Evolutionary conservation across 2,888 invertebrate genomes (phyloP), one percentile per base, ranked within the genome.

Genomic region (Thecophora atra): DNA sequence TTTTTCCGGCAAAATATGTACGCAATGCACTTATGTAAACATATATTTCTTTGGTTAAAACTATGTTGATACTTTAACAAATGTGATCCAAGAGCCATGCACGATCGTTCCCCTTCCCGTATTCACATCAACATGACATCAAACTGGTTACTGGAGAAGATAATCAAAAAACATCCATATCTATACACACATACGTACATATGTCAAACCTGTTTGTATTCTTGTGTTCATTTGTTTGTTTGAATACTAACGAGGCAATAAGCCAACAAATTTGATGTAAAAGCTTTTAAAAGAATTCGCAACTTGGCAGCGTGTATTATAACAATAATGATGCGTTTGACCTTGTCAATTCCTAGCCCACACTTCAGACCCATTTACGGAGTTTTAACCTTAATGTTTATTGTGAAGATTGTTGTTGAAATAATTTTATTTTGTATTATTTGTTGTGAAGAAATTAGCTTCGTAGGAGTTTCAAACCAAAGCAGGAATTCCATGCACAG

Each of bases 271-370:
- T 30, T 60, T 15, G 17, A 17, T 8, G 7, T 44, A 15, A 15
- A 26, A 64, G 47, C 17, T 13, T 47, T 47, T 47, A 60, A 30
- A 64, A 64, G 21, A 21, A 64, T 44, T 24, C 1, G 21, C 21
- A 64, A 15, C 47, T 26, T 47, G 64, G 47, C 24, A 47, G 19
- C 17, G 42, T 28, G n/a, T 60, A 21, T 44, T 19, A 44, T 19
- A 6, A 64, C 28, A 47, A 24, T 51, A 28, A 26, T 52, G 51
- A 30, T 28, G 37, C 30, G 24, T 66, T 66, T 54, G 67, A 67
- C 67, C 67, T 67, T 67, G 67, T 28, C 52, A 37, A 24, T 28
- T 37, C 7, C 11, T 21, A 54, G 54, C 67, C 56, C 67, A 67
- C 67, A 54, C 37, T 28, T 30, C 52, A 26, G 17, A 11, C 37